Percentiles rank a stretch among this genome's conserved stretches.
These are phyloP conservation scores for Ooceraea biroi DNA, from an alignment of 1,140 invertebrate genomes.

Conservation along the genomic window DNA sequence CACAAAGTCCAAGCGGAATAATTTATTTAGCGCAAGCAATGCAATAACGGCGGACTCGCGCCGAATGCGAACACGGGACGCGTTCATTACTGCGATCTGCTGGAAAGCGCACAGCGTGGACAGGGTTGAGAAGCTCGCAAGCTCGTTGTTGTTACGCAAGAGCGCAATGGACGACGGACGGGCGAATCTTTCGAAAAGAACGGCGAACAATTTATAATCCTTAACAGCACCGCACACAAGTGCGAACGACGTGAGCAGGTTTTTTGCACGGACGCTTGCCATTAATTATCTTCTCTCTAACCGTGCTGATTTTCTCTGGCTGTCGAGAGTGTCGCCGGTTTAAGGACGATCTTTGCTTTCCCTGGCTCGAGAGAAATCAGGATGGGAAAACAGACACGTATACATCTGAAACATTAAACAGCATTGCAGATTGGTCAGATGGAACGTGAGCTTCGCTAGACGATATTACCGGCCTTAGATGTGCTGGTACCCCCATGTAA, in stretches of 20 bases:
- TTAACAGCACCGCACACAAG: conserved; percentile 67
- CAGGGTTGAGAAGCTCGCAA: conserved; percentile 43
- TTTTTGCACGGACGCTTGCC: neutral
- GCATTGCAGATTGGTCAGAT: conserved; percentile 39
- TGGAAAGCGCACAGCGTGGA: conserved; percentile 66
- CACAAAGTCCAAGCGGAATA: conserved; percentile 72
- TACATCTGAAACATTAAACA: conserved; percentile 53
- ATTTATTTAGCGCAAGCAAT: conserved; percentile 82
- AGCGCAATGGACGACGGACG: neutral
- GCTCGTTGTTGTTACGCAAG: neutral
- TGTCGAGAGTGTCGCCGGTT: neutral
- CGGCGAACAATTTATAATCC: conserved; percentile 56
- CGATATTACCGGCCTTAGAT: conserved; percentile 72
- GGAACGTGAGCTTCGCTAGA: conserved; percentile 70
- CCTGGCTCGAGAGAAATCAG: neutral
- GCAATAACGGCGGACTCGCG: conserved; percentile 78
- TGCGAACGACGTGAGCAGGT: conserved; percentile 44
- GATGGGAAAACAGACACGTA: neutral
- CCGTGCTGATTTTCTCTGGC: conserved; percentile 10
- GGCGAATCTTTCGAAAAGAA: conserved; percentile 45
- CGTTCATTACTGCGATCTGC: conserved; percentile 80
- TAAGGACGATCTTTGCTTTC: neutral
- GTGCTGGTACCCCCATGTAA: neutral
- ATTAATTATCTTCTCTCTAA: conserved; percentile 52
- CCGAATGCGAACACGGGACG: conserved; percentile 77